Evolutionary conservation across 2,797 vertebrate species (phyloP), one percentile per base, ranked within the genome.

Genomic region (Myioborus melanocephalus): DNA sequence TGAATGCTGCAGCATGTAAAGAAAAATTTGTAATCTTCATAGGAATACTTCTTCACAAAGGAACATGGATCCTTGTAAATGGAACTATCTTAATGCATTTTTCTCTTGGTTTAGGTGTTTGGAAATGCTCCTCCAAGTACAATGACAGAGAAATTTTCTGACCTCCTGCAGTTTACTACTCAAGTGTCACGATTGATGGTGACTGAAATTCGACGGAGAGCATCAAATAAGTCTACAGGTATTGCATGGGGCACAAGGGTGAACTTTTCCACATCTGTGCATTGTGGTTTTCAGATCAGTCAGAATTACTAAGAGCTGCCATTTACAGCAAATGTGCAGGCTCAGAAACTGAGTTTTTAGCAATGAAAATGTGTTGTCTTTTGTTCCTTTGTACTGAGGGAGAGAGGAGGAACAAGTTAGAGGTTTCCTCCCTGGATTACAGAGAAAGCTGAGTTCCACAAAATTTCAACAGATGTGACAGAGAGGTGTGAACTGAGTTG

Each of bases 201-300:
- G 97, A 99, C 99, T 1, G 99, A 99, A 98, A 99, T 99, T 98
- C 98, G 99, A 92, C 98, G 99, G 73, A 98, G 99, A 97, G 99
- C 99, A 26, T 99, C 99, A 0, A 99, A 99, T 95, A 99, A 99
- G 95, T 99, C 99, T 78, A 99, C 99, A 98, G 99, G 99, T 99
- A 97, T 87, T 72, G 19, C 23, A 16, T 18, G n/a, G 34, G 57
- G 32, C 35, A 11, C 11, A 26, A 19, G n/a, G 27, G 23, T 69
- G 57, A 47, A 26, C 30, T 73, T 59, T 68, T 7, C 14, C 56
- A 44, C 21, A 43, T 47, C 26, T 52, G 9, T 21, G 32, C 20
- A 1, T 55, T 2, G 0, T 23, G 24, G 18, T 56, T 83, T 83
- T 53, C 15, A 23, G 6, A 44, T 79, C 6, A 21, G 13, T 49